phyloP scores from a whole-genome alignment of 2,888 invertebrate genomes.

The Amiota communis region DNA sequence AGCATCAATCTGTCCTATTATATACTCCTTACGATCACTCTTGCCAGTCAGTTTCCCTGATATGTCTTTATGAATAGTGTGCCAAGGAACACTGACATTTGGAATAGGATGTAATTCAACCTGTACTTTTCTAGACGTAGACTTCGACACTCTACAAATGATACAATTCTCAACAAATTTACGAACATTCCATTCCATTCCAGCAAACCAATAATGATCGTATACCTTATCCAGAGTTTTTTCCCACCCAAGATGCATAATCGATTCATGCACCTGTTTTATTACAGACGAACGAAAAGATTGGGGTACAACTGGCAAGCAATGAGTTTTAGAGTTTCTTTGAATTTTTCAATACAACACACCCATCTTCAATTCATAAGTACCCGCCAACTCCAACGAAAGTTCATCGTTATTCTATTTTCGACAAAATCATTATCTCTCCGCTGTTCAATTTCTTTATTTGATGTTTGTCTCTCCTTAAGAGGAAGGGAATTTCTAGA shows the following conservation, averaged over 20 bases:
- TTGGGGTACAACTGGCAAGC: conserved; percentile 39
- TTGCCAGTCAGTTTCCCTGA: conserved; percentile 19
- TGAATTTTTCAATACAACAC: conserved; percentile 38
- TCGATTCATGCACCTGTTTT: conserved; percentile 17
- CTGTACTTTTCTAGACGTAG: conserved; percentile 30
- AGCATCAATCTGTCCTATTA: conserved; percentile 30
- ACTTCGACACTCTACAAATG: conserved; percentile 25
- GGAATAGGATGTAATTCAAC: conserved; percentile 24
- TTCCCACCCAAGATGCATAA: conserved; percentile 32
- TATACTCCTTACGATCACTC: conserved; percentile 13
- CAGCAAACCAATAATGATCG: conserved; percentile 15
- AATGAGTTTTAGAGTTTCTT: conserved; percentile 41
- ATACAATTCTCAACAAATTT: conserved; percentile 33
- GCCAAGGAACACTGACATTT: conserved; percentile 23
- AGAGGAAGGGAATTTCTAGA: too few species aligned
- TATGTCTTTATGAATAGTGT: too few species aligned
- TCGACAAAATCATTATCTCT: conserved; percentile 12
- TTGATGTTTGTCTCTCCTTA: too few species aligned
- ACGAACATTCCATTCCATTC: conserved; percentile 32
- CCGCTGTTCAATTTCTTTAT: conserved; percentile 14
- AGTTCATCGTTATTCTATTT: conserved; percentile 27
- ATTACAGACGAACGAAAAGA: conserved; percentile 38
- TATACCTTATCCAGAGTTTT: conserved; percentile 21
- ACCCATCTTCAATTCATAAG: conserved; percentile 29
- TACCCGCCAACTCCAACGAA: conserved; percentile 20